These are phyloP conservation scores for Heliconius nattereri DNA, from an alignment of 1,140 invertebrate species.

Conservation along the genomic window DNA sequence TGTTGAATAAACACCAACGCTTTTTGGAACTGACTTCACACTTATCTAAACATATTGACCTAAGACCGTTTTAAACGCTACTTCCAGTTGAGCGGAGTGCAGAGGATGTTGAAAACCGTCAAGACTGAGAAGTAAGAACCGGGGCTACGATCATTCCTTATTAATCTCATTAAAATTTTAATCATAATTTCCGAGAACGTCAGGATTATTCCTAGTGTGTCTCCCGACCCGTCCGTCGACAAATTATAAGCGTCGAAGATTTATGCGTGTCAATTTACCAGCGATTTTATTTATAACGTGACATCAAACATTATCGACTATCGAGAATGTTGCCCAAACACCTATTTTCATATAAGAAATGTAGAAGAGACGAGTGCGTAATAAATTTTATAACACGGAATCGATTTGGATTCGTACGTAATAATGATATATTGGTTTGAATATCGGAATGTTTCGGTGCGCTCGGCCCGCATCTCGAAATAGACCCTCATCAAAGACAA, in stretches of 20 bases:
- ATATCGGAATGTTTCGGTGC: conserved; percentile 78
- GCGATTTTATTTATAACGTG: conserved; percentile 77
- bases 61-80: conserved; percentile 16
- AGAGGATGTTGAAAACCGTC: not conserved
- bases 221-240: conserved; percentile 69
- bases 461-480: conserved; percentile 75
- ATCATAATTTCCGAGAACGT: conserved; percentile 60
- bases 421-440: conserved; percentile 79
- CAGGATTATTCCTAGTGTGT: conserved; percentile 69
- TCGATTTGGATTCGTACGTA: conserved; percentile 77
- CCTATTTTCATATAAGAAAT: conserved; percentile 79
- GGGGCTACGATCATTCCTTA: conserved; percentile 38
- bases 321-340: conserved; percentile 66
- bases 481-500: conserved; percentile 81
- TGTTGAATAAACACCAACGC: conserved; percentile 40
- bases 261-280: conserved; percentile 73
- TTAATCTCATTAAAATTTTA: conserved; percentile 74
- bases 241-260: conserved; percentile 73
- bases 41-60: not conserved
- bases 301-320: conserved; percentile 79
- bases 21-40: conserved; percentile 27
- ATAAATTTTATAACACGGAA: conserved; percentile 79
- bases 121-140: too few species aligned
- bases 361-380: conserved; percentile 75
- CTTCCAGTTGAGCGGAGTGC: not conserved